Evolutionary conservation across 2,113 vertebrate species (phyloP).

Genomic region (Bufo gargarizans): DNA sequence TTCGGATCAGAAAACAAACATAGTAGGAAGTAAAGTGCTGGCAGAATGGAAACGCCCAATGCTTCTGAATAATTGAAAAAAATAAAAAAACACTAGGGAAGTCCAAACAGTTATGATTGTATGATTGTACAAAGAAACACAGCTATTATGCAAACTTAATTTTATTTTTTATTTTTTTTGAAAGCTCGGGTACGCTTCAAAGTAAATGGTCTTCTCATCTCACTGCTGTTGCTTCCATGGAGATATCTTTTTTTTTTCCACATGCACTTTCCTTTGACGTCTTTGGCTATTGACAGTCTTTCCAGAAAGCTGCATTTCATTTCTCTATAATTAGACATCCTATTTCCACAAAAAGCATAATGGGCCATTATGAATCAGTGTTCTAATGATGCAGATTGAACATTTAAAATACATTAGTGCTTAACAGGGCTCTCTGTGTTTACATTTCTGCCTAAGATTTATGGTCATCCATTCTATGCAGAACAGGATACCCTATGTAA

Average conservation of each 20-base stretch:
- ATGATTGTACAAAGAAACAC: too few relatives aligned
- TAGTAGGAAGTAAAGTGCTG: too few relatives aligned
- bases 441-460: background rate
- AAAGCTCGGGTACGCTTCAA: background rate
- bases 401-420: background rate
- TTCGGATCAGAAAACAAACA: too few relatives aligned
- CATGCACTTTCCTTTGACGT: background rate
- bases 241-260: background rate
- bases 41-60: too few relatives aligned
- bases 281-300: background rate
- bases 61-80: too few relatives aligned
- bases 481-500: background rate
- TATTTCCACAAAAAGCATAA: background rate
- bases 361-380: background rate
- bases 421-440: background rate
- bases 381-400: background rate
- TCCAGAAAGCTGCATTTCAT: slow-evolving; percentile 4
- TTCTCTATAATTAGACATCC: background rate
- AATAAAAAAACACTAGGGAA: too few relatives aligned
- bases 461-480: background rate
- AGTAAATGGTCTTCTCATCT: background rate
- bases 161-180: too few relatives aligned
- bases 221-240: background rate
- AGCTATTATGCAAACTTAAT: too few relatives aligned
- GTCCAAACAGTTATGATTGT: too few relatives aligned